Base-by-base conservation (phyloP, 2,888 invertebrate genomes). In the Gisinianus flammeolus region DNA sequence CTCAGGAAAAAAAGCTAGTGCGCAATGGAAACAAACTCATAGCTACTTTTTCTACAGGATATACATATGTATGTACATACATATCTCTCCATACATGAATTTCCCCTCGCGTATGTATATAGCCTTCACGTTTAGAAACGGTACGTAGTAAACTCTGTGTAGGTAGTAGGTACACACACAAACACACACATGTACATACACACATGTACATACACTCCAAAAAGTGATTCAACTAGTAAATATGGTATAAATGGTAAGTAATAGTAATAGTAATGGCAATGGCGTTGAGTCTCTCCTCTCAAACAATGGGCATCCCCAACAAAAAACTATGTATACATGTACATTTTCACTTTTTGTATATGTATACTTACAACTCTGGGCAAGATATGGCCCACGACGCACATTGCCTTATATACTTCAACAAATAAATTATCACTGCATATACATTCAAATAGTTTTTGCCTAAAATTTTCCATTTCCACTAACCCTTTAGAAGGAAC, bases 61-160 rank as follows among this genome's bases (percentile, higher is more conserved):
- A n/a, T n/a, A n/a, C n/a, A n/a, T 12, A 58, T 64, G 64, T 6
- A 64, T 24, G 64, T 64, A 24, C 64, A 64, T 28, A 64, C 64
- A 66, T 30, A 66, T 19, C 66, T 28, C 31, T 30, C 12, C 28
- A 30, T 66, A 30, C 31, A 10, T 3, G 22, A 35, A n/a, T 68
- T 35, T n/a, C n/a, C 16, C 67, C 67, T 33, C n/a, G 12, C 31
- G 3, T 54, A 5, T n/a, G 4, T 54, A 5, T 19, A 10, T 6
- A 44, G 16, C 44, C 8, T 10, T 16, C 44, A 44, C n/a, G n/a
- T n/a, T n/a, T n/a, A n/a, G n/a, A 44, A 54, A 54, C 16, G 4
- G 54, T 54, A 54, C n/a, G 54, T n/a, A 54, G 16, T n/a, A 64
- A 22, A 64, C 12, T 64, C 24, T n/a, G 22, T 22, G 5, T 24